Conservation (phyloP, 2,888 invertebrate genomes). For the Mimas tiliae region DNA sequence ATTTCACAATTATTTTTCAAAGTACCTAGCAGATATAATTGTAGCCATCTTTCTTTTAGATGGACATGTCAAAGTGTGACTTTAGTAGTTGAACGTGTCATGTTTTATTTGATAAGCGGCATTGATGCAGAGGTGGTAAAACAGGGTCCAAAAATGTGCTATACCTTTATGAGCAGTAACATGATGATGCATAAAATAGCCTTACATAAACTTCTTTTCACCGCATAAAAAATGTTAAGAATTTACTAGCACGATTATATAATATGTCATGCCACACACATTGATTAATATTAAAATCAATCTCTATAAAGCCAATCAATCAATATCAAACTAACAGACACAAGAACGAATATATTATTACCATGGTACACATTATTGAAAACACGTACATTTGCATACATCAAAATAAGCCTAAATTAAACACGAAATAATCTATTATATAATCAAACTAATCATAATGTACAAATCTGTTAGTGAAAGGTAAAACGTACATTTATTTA, state of each 20-base stretch:
- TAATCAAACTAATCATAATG: not conserved
- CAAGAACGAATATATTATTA: conserved; percentile 5
- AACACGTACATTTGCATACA: not conserved
- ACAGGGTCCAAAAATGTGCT: too few species aligned
- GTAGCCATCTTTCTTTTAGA: too few species aligned
- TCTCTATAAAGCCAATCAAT: conserved; percentile 57
- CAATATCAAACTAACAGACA: conserved; percentile 43
- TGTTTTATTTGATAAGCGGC: too few species aligned
- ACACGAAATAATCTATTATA: not conserved
- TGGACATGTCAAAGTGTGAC: too few species aligned
- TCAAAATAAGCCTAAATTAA: conserved; percentile 1
- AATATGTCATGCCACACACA: conserved; percentile 9
- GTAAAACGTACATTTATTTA: not conserved
- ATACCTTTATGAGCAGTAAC: not conserved
- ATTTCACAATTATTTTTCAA: too few species aligned
- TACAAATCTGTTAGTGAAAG: not conserved
- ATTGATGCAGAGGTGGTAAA: too few species aligned
- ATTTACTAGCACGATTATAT: conserved; percentile 2
- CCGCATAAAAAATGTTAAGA: not conserved
- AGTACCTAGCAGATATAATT: too few species aligned
- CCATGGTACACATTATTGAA: not conserved
- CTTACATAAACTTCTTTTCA: conserved; percentile 4
- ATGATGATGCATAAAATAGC: not conserved
- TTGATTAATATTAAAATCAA: conserved; percentile 30
- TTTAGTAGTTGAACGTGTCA: too few species aligned